A percentile compares a stretch with the other conserved stretches of the same genome.
Conservation (phyloP, 2,797 vertebrate species). For the Labroides dimidiatus region DNA sequence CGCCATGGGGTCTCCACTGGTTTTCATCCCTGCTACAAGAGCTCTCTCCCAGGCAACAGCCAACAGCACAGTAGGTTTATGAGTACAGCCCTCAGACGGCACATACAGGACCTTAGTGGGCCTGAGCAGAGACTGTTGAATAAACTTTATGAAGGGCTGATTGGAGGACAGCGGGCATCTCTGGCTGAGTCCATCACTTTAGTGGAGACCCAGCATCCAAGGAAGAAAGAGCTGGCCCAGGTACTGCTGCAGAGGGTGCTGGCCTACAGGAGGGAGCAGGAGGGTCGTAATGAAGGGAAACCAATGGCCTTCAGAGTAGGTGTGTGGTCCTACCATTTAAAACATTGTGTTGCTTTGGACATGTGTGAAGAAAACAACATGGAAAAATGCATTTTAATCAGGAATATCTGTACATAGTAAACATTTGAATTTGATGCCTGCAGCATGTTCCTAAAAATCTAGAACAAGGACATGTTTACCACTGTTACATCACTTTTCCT, state of each 20-base stretch:
- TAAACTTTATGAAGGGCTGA: conserved; percentile 88
- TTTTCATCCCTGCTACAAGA: background rate
- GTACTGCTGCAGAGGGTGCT: conserved; percentile 94
- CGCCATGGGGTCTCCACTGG: conserved; percentile 3
- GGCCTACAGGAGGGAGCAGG: conserved; percentile 88
- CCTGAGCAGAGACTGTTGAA: conserved; percentile 87
- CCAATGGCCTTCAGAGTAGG: conserved; percentile 97
- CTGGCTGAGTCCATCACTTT: conserved; percentile 96
- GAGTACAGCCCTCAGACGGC: conserved; percentile 73
- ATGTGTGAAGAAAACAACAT: no score
- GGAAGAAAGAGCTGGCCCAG: conserved; percentile 94
- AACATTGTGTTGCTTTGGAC: no score
- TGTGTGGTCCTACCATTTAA: conserved; percentile 79
- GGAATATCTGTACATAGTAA: no score
- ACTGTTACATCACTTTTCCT: no score
- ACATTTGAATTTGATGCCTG: no score
- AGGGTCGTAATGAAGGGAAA: conserved; percentile 86
- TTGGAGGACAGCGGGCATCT: conserved; percentile 89
- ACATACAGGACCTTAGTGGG: conserved; percentile 80
- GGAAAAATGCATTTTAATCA: no score
- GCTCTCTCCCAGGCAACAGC: conserved; percentile 1
- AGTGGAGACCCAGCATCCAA: conserved; percentile 91
- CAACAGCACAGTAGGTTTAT: conserved; percentile 60
- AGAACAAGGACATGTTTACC: no score
- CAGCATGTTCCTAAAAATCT: no score